These are phyloP conservation scores for Bombycilla garrulus DNA, from an alignment of 2,113 vertebrate species.

Conservation along the genomic window DNA sequence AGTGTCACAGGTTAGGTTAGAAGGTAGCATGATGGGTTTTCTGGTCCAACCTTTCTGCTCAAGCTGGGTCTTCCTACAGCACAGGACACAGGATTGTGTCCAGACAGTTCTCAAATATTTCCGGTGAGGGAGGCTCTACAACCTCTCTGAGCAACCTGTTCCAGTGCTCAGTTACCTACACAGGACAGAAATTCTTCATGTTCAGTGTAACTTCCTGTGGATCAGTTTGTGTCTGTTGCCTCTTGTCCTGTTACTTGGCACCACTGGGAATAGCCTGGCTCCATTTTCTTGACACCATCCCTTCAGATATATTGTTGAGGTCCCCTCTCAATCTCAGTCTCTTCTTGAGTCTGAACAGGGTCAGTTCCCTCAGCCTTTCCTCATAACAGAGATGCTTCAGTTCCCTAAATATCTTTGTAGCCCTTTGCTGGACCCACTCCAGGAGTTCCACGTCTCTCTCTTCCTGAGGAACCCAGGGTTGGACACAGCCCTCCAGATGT, in stretches of 20 bases:
- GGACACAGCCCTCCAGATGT: neutral
- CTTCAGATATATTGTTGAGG: neutral
- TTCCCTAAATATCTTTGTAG: neutral
- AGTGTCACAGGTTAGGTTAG: neutral
- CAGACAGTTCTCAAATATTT: neutral
- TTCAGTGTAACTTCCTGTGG: neutral
- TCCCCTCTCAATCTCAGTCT: neutral
- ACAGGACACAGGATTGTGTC: neutral
- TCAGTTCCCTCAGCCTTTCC: neutral
- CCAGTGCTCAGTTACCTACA: neutral
- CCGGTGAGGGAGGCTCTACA: neutral
- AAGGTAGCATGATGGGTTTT: neutral
- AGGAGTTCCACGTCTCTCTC: neutral
- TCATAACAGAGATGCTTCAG: neutral
- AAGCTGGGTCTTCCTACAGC: neutral
- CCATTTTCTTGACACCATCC: neutral
- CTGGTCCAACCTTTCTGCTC: neutral
- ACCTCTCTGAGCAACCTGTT: neutral
- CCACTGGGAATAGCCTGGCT: neutral
- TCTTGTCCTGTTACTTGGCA: neutral
- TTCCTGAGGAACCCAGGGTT: neutral
- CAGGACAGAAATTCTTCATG: neutral
- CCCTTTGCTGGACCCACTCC: neutral
- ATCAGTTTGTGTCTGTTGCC: neutral
- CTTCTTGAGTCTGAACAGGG: neutral